Base-by-base conservation (phyloP, 2,797 vertebrate species). In the Pitangus sulphuratus region DNA sequence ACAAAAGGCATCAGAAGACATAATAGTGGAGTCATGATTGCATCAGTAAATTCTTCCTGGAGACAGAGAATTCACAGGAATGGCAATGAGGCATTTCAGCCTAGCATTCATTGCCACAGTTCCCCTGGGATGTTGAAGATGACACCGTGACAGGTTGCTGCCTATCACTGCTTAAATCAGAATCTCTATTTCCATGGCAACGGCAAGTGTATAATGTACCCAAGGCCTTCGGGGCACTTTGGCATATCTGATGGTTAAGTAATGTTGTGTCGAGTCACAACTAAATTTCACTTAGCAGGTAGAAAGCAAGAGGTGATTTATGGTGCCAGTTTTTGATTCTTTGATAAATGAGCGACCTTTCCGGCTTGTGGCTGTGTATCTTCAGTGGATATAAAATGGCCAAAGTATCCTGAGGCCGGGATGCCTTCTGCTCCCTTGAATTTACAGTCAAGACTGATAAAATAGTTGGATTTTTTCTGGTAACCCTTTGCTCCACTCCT, bases 121-220 rank as follows among this genome's bases (percentile, higher is more conserved):
- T 85, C 91, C 78, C 66, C 70, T 44, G 92, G 79, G 93, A 91
- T 0, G 0, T 2, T 86, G 45, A 33, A 9, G 79, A 37, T 79
- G 87, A 89, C 89, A 89, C 64, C 0, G 3, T 83, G 84, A 94
- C 87, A 93, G 70, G 62, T 62, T 84, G 47, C 90, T 94, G 89
- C 87, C 58, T 88, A 70, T 95, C 89, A 85, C 84, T 94, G 47
- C 70, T 84, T 33, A 58, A 86, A 92, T 86, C 6, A 0, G 82
- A 86, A 93, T 89, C 62, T 40, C 74, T 88, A 48, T 96, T 93
- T 68, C 97, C 92, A 94, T 97, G 79, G 94, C 69, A 95, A 94
- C 87, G 0, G 69, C 79, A 82, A 95, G 69, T 70, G 44, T 42
- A 11, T 86, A 20, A 79, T 54, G 87, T 45, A 88, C 54, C 44